These are phyloP conservation scores for Crossocerus cetratus DNA, from an alignment of 2,888 invertebrate species.

Conservation along the genomic window DNA sequence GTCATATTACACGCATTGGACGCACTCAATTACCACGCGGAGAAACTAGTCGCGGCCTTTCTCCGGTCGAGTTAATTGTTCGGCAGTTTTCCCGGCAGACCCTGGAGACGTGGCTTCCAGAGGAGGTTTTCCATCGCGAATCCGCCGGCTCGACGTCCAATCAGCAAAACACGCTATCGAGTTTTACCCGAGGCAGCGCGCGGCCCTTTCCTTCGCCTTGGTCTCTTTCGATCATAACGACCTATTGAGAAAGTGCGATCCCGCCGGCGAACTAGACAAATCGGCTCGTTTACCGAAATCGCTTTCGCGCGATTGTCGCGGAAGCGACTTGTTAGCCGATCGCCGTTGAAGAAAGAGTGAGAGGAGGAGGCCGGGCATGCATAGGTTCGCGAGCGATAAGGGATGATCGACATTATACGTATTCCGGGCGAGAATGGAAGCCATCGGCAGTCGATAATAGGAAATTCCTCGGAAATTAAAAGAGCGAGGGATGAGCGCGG, in stretches of 20 bases:
- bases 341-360: too few relatives aligned
- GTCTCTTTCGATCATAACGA: slow-evolving; percentile 33
- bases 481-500: slow-evolving; percentile 4
- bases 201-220: slow-evolving; percentile 32
- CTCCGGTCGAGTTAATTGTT: slow-evolving; percentile 5
- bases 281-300: slow-evolving; percentile 19
- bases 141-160: slow-evolving; percentile 12
- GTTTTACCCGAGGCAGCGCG: slow-evolving; percentile 27
- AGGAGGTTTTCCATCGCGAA: slow-evolving; percentile 11
- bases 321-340: too few relatives aligned
- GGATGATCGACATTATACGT: too few relatives aligned
- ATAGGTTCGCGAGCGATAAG: too few relatives aligned
- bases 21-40: neutral
- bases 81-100: neutral
- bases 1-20: neutral
- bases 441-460: slow-evolving; percentile 1
- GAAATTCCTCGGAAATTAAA: slow-evolving; percentile 32
- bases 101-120: neutral
- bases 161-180: slow-evolving; percentile 21
- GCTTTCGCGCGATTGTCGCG: slow-evolving; percentile 6
- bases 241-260: slow-evolving; percentile 51
- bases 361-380: too few relatives aligned
- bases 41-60: slow-evolving; percentile 10
- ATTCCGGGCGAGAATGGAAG: neutral
- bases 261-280: slow-evolving; percentile 22